Conservation (phyloP, 2,113 vertebrate species). For the pig (Sus scrofa) region T2T-Sscrofa CM000813.6:159995501-159996000, state of each 20-base stretch:
- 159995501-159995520: not conserved
- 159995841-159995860: no score
- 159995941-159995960: no score
- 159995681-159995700: conserved; percentile 28
- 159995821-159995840: no score
- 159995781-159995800: no score
- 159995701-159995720: not conserved
- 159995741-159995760: not conserved
- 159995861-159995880: no score
- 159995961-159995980: no score
- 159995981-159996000: no score
- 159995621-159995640: not conserved
- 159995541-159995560: conserved; percentile 45
- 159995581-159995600: not conserved
- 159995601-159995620: not conserved
- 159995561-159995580: not conserved
- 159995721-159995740: conserved; percentile 11
- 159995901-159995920: no score
- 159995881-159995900: no score
- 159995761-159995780: conserved; percentile 41
- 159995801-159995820: no score
- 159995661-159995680: not conserved
- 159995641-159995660: not conserved
- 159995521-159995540: not conserved
- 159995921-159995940: no score